These are phyloP conservation scores for Pristionchus mayeri DNA, from an alignment of 2,888 invertebrate species.

Conservation along the genomic window DNA sequence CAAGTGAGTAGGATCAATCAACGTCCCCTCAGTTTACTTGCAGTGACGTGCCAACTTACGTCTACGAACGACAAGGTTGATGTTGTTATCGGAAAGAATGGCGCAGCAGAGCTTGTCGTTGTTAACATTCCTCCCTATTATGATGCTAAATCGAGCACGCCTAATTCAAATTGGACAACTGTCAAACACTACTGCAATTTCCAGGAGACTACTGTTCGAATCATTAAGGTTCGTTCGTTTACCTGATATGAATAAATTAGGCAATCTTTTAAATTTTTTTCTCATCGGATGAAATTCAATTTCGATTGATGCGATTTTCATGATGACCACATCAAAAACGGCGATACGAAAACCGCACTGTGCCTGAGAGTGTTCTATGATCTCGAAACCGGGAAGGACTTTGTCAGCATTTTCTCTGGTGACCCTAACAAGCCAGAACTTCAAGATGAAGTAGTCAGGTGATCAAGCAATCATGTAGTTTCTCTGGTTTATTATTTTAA, in stretches of 20 bases:
- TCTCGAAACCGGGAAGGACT: constrained; percentile 28
- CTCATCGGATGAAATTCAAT: too few relatives aligned
- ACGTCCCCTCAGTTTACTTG: not conserved
- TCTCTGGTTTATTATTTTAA: too few relatives aligned
- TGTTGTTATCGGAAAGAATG: not conserved
- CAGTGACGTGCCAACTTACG: not conserved
- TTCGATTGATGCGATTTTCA: not conserved
- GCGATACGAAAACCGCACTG: not conserved
- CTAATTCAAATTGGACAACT: not conserved
- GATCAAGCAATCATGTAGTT: too few relatives aligned
- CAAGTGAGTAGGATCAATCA: not conserved
- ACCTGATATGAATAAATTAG: too few relatives aligned
- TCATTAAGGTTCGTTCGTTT: not conserved
- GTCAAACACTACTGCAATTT: constrained; percentile 31
- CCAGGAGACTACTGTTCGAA: constrained; percentile 15
- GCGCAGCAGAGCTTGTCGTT: not conserved
- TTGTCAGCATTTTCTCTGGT: constrained; percentile 13
- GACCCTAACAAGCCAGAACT: not conserved
- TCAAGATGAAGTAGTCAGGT: not conserved
- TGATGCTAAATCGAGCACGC: not conserved
- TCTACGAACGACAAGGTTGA: not conserved
- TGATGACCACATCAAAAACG: not conserved
- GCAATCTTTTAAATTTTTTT: too few relatives aligned
- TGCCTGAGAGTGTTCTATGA: constrained; percentile 32
- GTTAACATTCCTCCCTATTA: constrained; percentile 25